Conservation (phyloP, 2,888 invertebrate species). For the Latheticus oryzae region DNA sequence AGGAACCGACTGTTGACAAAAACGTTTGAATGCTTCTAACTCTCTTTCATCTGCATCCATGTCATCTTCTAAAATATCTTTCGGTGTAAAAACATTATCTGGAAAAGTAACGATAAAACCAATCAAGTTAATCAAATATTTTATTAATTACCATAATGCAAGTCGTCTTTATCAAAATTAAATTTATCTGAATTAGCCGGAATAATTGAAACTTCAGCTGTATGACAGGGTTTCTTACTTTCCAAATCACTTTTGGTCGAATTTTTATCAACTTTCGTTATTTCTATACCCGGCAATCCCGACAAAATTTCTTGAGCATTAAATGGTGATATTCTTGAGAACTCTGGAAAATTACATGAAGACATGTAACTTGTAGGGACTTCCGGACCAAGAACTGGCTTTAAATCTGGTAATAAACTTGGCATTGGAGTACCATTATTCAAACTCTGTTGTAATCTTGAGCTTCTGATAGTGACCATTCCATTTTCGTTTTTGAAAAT, state of each 20-base stretch:
- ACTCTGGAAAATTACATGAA: constrained; percentile 39
- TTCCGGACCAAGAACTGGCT: constrained; percentile 56
- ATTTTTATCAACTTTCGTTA: constrained; percentile 63
- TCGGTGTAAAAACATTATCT: constrained; percentile 83
- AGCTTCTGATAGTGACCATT: constrained; percentile 88
- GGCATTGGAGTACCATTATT: constrained; percentile 51
- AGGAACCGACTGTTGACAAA: constrained; percentile 85
- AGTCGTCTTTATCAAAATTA: constrained; percentile 61
- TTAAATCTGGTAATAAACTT: constrained; percentile 54
- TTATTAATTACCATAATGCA: constrained; percentile 60
- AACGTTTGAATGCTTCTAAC: constrained; percentile 88
- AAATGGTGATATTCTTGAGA: constrained; percentile 51
- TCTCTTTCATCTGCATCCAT: constrained; percentile 85
- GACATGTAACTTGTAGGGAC: constrained; percentile 44
- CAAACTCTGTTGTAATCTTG: constrained; percentile 67
- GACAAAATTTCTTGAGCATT: constrained; percentile 64
- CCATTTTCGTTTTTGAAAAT: constrained; percentile 80
- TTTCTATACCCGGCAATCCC: constrained; percentile 64
- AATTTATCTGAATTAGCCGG: constrained; percentile 59
- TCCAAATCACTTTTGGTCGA: constrained; percentile 51
- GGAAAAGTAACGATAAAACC: too few species aligned
- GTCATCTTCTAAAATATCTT: constrained; percentile 82
- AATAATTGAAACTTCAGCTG: constrained; percentile 64
- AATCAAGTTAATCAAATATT: too few species aligned
- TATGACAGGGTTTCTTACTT: constrained; percentile 57